phyloP scores from a whole-genome alignment of 2,797 vertebrate genomes.

The Lutjanus campechanus region DNA sequence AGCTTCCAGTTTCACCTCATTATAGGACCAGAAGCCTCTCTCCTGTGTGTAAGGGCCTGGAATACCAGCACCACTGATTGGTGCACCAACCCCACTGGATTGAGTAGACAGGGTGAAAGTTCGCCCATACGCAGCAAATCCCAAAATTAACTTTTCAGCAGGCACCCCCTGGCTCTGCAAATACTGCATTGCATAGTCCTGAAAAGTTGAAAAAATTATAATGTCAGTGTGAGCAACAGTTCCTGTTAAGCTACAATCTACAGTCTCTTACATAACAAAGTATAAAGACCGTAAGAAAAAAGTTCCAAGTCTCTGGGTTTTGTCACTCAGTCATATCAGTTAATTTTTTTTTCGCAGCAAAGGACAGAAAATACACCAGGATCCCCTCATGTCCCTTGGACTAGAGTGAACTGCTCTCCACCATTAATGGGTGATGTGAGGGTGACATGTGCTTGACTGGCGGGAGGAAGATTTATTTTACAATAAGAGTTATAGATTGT shows the following conservation, averaged over 20 bases:
- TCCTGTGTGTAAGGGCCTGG: conserved; percentile 75
- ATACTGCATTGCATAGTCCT: conserved; percentile 82
- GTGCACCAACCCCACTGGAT: conserved; percentile 78
- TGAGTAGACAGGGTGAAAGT: too few relatives aligned
- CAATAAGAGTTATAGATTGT: too few relatives aligned
- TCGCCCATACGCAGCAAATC: conserved; percentile 63
- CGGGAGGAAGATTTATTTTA: too few relatives aligned
- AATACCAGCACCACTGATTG: conserved; percentile 66
- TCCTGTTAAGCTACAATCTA: neutral
- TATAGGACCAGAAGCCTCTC: conserved; percentile 82
- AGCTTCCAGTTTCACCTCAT: conserved; percentile 75
- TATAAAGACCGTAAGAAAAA: neutral
- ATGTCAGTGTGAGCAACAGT: neutral
- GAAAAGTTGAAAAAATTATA: neutral
- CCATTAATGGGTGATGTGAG: too few relatives aligned
- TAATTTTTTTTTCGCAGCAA: too few relatives aligned
- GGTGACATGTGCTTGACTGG: too few relatives aligned
- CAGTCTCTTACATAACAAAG: neutral
- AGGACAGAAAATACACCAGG: too few relatives aligned
- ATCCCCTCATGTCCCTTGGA: too few relatives aligned
- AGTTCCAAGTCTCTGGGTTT: neutral
- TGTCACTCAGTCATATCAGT: too few relatives aligned
- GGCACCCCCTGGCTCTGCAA: conserved; percentile 78
- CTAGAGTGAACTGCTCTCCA: too few relatives aligned
- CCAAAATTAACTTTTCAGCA: conserved; percentile 81